These are phyloP conservation scores for Eublepharis macularius DNA, from an alignment of 2,113 vertebrate genomes.

Conservation along the genomic window DNA sequence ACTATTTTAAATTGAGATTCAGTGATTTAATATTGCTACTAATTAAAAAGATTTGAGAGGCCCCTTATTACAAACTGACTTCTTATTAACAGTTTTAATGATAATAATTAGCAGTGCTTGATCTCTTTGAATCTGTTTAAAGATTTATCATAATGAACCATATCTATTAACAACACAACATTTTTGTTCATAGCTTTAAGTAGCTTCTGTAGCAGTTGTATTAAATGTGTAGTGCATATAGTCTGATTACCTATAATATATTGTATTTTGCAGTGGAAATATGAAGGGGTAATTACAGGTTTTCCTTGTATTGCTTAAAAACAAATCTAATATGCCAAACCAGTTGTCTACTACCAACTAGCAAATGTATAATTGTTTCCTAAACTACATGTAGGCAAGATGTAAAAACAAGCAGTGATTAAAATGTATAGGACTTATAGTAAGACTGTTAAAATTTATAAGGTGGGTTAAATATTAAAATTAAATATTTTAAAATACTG, in stretches of 20 bases:
- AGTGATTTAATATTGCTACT: constrained; percentile 6
- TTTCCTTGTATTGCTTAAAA: constrained; percentile 3
- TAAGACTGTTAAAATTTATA: background rate
- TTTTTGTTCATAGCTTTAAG: background rate
- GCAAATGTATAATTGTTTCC: background rate
- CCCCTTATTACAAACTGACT: constrained; percentile 23
- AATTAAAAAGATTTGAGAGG: background rate
- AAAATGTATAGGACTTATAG: background rate
- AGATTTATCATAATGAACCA: background rate
- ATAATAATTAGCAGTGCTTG: background rate
- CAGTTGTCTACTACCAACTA: constrained; percentile 5
- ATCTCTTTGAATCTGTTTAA: background rate
- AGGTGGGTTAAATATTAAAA: background rate
- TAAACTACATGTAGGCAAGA: background rate
- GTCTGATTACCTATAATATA: background rate
- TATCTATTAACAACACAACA: background rate
- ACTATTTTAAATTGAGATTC: background rate
- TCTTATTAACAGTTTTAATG: background rate
- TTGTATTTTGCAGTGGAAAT: constrained; percentile 7
- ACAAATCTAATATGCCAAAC: background rate
- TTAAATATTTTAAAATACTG: constrained; percentile 9
- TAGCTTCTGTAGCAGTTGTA: constrained; percentile 20
- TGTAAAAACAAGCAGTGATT: constrained; percentile 6
- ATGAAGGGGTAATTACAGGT: background rate
- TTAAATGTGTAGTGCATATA: constrained; percentile 1